Evolutionary conservation across 1,140 invertebrate genomes (phyloP).

Genomic region (Stegodyphus dumicola): DNA sequence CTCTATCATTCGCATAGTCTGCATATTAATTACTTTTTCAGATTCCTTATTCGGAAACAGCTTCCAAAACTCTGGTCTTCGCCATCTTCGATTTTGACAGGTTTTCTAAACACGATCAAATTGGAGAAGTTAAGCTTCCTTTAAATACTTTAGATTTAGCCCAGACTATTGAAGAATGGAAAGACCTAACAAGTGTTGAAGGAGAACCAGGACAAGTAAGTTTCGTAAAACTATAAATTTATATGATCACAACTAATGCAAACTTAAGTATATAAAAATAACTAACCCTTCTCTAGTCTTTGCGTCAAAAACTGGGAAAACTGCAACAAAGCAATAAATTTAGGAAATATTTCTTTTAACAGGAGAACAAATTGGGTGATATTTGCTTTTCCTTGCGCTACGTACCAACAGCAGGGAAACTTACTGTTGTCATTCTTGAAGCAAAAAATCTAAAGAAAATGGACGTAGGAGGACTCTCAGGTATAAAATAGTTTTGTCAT

Average conservation of each 20-base stretch:
- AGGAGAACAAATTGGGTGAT: slow-evolving; percentile 97
- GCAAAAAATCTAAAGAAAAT: slow-evolving; percentile 84
- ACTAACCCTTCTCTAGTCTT: no score
- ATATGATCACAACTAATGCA: not conserved
- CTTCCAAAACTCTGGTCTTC: slow-evolving; percentile 86
- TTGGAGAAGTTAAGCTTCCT: slow-evolving; percentile 98
- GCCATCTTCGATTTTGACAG: slow-evolving; percentile 99
- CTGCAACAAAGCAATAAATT: no score
- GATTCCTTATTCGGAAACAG: slow-evolving; percentile 72
- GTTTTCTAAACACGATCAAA: slow-evolving; percentile 99
- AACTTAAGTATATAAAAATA: no score
- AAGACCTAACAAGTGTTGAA: slow-evolving; percentile 96
- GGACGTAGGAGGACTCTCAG: slow-evolving; percentile 78
- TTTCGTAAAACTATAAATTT: slow-evolving; percentile 74
- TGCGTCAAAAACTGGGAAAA: no score
- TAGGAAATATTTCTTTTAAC: not conserved
- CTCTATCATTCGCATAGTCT: no score
- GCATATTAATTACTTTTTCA: slow-evolving; percentile 65
- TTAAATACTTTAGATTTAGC: slow-evolving; percentile 97
- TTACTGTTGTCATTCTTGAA: slow-evolving; percentile 82
- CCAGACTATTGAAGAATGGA: slow-evolving; percentile 99
- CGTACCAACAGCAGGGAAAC: slow-evolving; percentile 79
- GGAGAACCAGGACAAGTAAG: slow-evolving; percentile 97
- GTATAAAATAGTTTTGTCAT: slow-evolving; percentile 1
- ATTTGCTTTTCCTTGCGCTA: slow-evolving; percentile 78